Evolutionary conservation across 2,888 invertebrate genomes (phyloP), one percentile per base, ranked within the genome.

Genomic region (Pollenia angustigena): DNA sequence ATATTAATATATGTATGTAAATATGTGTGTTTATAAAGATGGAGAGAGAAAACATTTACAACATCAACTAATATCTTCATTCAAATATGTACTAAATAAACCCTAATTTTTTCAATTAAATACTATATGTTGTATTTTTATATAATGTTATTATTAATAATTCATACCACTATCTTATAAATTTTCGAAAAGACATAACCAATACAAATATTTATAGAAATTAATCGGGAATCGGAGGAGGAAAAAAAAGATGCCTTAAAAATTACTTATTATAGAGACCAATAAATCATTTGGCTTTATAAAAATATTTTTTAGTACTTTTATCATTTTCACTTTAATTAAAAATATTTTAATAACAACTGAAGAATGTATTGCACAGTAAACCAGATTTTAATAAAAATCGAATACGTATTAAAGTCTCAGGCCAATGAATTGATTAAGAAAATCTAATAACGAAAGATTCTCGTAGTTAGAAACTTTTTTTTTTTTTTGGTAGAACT

Each of bases 41-140:
- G 52, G 40, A 42, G 18, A 87, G 85, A 85, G 88, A 85, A 89
- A 88, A 87, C 85, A 88, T 88, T 87, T 76, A 87, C 83, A 75
- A 78, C 62, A 68, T 81, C 78, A 88, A 69, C 78, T 64, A 88
- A 42, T 16, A 40, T 11, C 16, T n/a, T 40, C 3, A 62, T 10
- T 42, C 76, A 81, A 80, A 84, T 78, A 88, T 88, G 12, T 23
- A 64, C 46, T 62, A 62, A 56, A 52, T 54, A 62, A 64, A 62
- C 46, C n/a, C 58, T 74, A 32, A 16, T 1, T 18, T 60, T 40
- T 81, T 78, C 80, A 64, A 40, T 56, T 46, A 12, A 32, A 46
- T 78, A 52, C 44, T 50, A 64, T 6, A 18, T 75, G 6, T 60
- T 68, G 6, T 40, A 52, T 16, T 60, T 80, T 69, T 79, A 56